Evolutionary conservation across 2,113 vertebrate species (phyloP).

Genomic region (Pyxicephalus adspersus): DNA sequence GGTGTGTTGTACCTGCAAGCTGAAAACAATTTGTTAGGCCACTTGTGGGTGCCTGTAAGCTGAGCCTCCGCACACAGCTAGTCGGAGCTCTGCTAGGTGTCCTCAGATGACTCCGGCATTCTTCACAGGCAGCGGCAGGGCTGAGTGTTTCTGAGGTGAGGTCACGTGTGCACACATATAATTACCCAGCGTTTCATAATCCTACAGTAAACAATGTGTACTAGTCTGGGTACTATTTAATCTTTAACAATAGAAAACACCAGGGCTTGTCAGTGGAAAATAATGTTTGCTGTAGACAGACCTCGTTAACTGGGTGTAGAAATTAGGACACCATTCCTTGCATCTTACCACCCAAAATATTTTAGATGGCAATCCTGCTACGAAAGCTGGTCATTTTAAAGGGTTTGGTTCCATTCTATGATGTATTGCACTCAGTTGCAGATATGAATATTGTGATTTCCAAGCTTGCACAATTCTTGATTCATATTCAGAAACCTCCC

Average conservation of each 20-base stretch:
- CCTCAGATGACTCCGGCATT: slow-evolving; percentile 51
- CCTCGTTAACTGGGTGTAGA: slow-evolving; percentile 6
- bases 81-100: slow-evolving; percentile 15
- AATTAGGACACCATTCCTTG: not conserved
- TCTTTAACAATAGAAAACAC: not conserved
- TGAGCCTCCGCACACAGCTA: not conserved
- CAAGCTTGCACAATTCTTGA: no score
- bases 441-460: no score
- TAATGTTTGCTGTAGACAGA: not conserved
- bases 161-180: slow-evolving; percentile 38
- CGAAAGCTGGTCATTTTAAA: no score
- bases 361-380: not conserved
- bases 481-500: no score
- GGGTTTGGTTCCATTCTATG: no score
- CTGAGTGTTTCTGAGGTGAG: slow-evolving; percentile 37
- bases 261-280: slow-evolving; percentile 2
- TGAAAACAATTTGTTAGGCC: slow-evolving; percentile 33
- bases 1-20: slow-evolving; percentile 13
- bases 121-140: slow-evolving; percentile 49
- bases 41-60: slow-evolving; percentile 31
- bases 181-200: slow-evolving; percentile 41
- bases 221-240: not conserved
- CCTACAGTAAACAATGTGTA: slow-evolving; percentile 27
- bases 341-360: slow-evolving; percentile 10
- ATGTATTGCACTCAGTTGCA: no score